Evolutionary conservation across 2,797 vertebrate species (phyloP).

Genomic region (Centroberyx gerrardi): DNA sequence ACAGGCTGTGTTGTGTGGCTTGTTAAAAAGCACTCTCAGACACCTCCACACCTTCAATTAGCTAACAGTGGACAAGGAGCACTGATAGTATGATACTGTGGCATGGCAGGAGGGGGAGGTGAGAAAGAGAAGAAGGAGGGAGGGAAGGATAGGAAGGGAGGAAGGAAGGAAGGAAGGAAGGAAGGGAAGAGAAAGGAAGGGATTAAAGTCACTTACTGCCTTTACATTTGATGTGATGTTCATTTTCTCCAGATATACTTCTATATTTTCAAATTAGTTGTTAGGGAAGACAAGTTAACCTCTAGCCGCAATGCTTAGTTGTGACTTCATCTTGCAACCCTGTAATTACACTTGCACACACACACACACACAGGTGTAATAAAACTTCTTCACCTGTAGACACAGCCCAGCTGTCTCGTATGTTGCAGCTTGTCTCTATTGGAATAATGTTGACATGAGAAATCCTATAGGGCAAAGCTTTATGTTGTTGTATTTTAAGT

Average conservation of each 20-base stretch:
- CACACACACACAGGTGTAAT: slow-evolving; percentile 7
- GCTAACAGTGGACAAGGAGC: slow-evolving; percentile 53
- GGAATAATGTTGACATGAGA: not conserved
- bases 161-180: slow-evolving; percentile 5
- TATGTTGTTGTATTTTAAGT: slow-evolving; percentile 1
- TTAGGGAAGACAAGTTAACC: not conserved
- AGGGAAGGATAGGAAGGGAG: slow-evolving; percentile 6
- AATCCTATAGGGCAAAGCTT: not conserved
- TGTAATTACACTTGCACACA: slow-evolving; percentile 35
- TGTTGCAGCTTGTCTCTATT: slow-evolving; percentile 25
- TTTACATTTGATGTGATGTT: not conserved
- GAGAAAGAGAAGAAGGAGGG: slow-evolving; percentile 7
- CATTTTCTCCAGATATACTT: not conserved
- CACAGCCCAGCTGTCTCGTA: slow-evolving; percentile 34
- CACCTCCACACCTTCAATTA: slow-evolving; percentile 44
- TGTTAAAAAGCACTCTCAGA: slow-evolving; percentile 57
- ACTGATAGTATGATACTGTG: slow-evolving; percentile 29
- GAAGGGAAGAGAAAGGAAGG: not conserved
- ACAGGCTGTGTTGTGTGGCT: slow-evolving; percentile 36
- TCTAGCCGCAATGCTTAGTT: slow-evolving; percentile 3
- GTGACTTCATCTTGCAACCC: slow-evolving; percentile 20
- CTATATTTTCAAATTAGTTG: not conserved
- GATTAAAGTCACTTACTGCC: not conserved
- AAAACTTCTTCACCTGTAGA: slow-evolving; percentile 32
- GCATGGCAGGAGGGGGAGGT: slow-evolving; percentile 8